phyloP scores from a whole-genome alignment of 2,797 vertebrate genomes.

The Moxostoma hubbsi region DNA sequence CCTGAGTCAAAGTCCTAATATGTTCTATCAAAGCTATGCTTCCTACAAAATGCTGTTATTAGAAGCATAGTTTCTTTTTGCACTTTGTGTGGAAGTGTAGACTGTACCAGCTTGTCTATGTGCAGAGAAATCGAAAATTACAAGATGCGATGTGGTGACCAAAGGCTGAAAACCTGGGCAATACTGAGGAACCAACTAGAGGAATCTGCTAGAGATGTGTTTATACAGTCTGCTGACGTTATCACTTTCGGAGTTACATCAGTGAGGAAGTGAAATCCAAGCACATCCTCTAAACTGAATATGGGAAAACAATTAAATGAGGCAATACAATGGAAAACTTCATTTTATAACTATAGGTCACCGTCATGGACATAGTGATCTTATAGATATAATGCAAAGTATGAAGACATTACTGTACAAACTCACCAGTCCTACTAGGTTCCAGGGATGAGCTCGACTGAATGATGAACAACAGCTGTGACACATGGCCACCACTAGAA shows the following conservation, averaged over 20 bases:
- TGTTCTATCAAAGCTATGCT: too few species aligned
- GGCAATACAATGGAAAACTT: background rate
- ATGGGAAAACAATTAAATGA: background rate
- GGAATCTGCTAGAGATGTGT: background rate
- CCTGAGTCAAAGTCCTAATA: too few species aligned
- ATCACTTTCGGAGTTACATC: background rate
- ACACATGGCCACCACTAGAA: constrained; percentile 74
- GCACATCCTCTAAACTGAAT: background rate
- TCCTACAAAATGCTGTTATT: too few species aligned
- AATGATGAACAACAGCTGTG: constrained; percentile 79
- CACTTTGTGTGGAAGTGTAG: too few species aligned
- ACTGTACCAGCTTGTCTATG: too few species aligned
- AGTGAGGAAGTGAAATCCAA: background rate
- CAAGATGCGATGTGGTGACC: background rate
- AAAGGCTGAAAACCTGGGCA: background rate
- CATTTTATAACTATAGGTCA: background rate
- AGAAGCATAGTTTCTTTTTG: too few species aligned
- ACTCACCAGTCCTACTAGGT: constrained; percentile 86
- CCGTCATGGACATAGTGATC: background rate
- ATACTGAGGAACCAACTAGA: background rate
- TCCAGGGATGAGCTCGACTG: constrained; percentile 87
- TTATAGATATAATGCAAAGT: background rate
- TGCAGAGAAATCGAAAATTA: too few species aligned
- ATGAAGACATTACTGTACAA: background rate
- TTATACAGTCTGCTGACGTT: background rate